phyloP scores from a whole-genome alignment of 2,113 vertebrate genomes.

The Uropsilus gracilis region DNA sequence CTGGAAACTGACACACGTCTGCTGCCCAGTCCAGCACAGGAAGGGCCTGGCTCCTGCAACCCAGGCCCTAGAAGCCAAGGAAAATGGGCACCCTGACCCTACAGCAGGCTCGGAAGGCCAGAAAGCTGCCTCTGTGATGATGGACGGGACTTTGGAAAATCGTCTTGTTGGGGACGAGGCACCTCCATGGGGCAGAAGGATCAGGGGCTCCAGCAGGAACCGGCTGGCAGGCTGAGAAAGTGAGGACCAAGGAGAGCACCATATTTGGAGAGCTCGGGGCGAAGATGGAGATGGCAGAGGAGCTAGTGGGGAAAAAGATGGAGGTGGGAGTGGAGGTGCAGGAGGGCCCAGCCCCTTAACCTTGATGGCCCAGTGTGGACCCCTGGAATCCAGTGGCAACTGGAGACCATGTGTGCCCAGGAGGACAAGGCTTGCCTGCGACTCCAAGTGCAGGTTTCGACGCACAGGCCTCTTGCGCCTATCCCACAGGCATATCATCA shows the following conservation, averaged over 20 bases:
- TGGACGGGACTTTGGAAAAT: background rate
- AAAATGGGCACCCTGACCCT: fast-evolving
- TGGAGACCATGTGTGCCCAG: background rate
- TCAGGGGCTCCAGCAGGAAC: background rate
- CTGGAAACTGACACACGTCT: too few species aligned
- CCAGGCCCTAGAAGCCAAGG: background rate
- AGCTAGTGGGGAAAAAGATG: background rate
- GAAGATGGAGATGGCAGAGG: background rate
- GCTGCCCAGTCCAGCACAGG: too few species aligned
- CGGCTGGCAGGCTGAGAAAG: conserved; percentile 1
- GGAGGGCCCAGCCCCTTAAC: background rate
- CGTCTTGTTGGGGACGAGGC: background rate
- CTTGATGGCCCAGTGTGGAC: background rate
- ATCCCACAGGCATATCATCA: conserved; percentile 10
- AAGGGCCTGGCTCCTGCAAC: fast-evolving
- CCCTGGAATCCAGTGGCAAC: conserved; percentile 19
- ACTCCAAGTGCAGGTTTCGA: background rate
- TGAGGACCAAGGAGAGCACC: background rate
- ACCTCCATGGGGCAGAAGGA: background rate
- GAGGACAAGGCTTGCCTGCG: background rate
- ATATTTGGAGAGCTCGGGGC: background rate
- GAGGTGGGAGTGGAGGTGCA: background rate
- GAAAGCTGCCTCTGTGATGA: background rate
- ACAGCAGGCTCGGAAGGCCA: fast-evolving
- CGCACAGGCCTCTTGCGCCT: background rate